These are phyloP conservation scores for Carettochelys insculpta DNA, from an alignment of 2,113 vertebrate species.

Conservation along the genomic window DNA sequence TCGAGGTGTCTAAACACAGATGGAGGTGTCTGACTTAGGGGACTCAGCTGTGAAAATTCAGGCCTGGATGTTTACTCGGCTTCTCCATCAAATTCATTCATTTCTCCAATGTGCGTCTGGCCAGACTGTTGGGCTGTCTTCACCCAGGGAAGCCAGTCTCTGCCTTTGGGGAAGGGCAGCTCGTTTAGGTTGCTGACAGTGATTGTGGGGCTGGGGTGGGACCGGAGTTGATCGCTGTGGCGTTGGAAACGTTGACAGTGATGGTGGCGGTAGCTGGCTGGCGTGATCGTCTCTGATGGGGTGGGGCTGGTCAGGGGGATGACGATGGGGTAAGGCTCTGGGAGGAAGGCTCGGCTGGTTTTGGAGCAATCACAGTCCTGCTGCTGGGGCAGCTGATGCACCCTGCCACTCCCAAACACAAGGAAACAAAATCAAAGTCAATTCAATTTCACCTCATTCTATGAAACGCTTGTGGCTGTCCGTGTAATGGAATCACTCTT, in stretches of 20 bases:
- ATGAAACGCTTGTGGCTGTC: background rate
- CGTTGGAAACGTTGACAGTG: background rate
- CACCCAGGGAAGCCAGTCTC: background rate
- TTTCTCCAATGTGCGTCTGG: background rate
- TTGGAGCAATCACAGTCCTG: background rate
- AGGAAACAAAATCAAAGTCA: background rate
- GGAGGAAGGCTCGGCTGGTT: background rate
- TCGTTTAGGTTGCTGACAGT: background rate
- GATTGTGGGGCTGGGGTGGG: background rate
- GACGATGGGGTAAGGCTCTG: no score
- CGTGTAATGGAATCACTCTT: background rate
- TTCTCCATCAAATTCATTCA: background rate
- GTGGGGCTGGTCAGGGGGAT: no score
- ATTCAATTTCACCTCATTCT: background rate
- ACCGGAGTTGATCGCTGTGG: background rate
- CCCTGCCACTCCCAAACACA: background rate
- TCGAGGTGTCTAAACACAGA: background rate
- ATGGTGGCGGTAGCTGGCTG: background rate
- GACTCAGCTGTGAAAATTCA: background rate
- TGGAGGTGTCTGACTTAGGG: background rate
- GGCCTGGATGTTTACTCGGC: background rate
- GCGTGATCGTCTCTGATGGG: background rate
- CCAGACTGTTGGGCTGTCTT: background rate
- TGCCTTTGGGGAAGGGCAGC: background rate
- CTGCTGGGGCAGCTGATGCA: rapidly evolving